Conservation (phyloP, 1,140 invertebrate genomes). For the Drosophila lacertosa region DNA sequence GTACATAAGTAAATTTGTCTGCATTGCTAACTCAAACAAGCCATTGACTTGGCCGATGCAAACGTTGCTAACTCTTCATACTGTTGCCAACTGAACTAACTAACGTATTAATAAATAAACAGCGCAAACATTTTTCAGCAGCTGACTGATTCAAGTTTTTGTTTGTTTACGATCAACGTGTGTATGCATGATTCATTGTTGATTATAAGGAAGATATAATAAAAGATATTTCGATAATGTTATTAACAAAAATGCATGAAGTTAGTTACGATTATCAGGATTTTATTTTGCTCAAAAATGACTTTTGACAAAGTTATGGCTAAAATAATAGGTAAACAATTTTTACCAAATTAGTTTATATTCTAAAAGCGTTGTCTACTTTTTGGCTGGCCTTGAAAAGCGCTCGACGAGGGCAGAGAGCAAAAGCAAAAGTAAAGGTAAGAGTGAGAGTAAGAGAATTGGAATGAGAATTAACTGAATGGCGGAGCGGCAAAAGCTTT, state of each 20-base stretch:
- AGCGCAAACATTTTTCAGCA: slow-evolving; percentile 3
- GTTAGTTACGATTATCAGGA: too few relatives aligned
- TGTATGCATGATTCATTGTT: neutral
- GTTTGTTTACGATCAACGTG: neutral
- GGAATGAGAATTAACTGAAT: neutral
- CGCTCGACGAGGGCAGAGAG: neutral
- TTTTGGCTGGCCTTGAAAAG: slow-evolving; percentile 51
- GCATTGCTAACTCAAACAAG: slow-evolving; percentile 61
- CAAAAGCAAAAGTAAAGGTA: neutral
- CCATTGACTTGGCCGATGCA: slow-evolving; percentile 46
- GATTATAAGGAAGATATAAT: neutral
- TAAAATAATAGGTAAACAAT: too few relatives aligned
- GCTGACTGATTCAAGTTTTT: neutral
- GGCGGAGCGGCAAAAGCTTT: slow-evolving; percentile 26
- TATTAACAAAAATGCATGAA: too few relatives aligned
- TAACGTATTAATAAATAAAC: slow-evolving; percentile 13
- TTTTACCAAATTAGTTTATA: too few relatives aligned
- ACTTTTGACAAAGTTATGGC: neutral
- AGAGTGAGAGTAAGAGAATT: neutral
- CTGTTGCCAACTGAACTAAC: slow-evolving; percentile 23
- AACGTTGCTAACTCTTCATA: slow-evolving; percentile 46
- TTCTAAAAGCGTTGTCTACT: slow-evolving; percentile 43
- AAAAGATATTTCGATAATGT: too few relatives aligned
- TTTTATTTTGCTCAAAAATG: neutral
- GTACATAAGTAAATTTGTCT: slow-evolving; percentile 47